Base-by-base conservation (phyloP, 2,113 vertebrate genomes). In the Etia nguti region DNA sequence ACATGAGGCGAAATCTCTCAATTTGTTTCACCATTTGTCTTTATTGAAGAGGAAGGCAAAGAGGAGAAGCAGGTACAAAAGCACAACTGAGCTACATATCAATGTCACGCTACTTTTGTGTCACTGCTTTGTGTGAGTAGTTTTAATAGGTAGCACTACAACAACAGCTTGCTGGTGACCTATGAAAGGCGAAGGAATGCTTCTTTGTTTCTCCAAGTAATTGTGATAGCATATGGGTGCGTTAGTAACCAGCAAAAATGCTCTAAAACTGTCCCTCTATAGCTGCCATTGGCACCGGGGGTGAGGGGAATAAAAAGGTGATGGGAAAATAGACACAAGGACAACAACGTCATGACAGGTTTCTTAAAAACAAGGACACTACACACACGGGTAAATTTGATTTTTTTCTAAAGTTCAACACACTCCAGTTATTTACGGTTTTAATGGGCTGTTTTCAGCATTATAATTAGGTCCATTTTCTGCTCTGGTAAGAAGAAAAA, bases 201-300 rank as follows among this genome's bases (percentile, higher is more conserved):
- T 18, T 84, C 48, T 38, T 6, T 82, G 73, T 77, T 77, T 13
- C 10, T 77, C 73, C 26, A 6, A 86, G 56, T 46, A 31, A 38
- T 57, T 24, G 41, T 48, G 62, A 46, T 13, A 15, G 20, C 73
- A 8, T 59, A 73, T 6, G 70, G 46, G 59, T 5, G 75, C n/a
- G 70, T 86, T 60, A 36, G 68, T 46, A 24, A 86, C 31, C 11
- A 57, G 52, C 22, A 26, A 70, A 70, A 29, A 26, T 6, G 79
- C 46, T 91, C 20, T 80, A 79, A 89, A 89, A 59, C 50, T 81
- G 83, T 24, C 16, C 3, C 4, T 88, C 92, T 92, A 91, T 90
- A 92, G 92, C 94, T 94, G 92, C 93, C 93, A 92, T 86, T 75
- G 92, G 91, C 85, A 79, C 79, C 3, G 46, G 82, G 20, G 34